Evolutionary conservation across 2,888 invertebrate species (phyloP), one percentile per base, ranked within the genome.

Genomic region (Galeruca laticollis): DNA sequence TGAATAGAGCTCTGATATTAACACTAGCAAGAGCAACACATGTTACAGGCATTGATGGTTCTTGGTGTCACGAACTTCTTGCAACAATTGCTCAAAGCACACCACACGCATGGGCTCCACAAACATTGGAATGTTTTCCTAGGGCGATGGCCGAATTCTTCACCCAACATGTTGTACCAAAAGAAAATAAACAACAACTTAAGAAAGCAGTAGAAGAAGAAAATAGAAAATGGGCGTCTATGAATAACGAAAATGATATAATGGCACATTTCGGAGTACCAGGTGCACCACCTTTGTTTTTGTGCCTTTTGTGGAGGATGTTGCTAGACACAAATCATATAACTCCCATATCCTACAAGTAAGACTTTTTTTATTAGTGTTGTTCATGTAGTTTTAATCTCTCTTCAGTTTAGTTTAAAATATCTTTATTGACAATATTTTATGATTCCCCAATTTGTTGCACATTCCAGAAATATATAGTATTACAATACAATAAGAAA

Each of bases 191-290:
- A 81, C 94, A 94, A 80, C 90, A 94, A 74, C 87, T 98, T 0
- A 97, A 96, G 85, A 95, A 95, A 86, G 94, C 95, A 0, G 96
- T 97, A 0, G 97, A 97, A 80, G 96, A 97, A 81, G 98, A 98
- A 82, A 98, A 97, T 82, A 89, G 97, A 73, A 98, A 97, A 83
- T 98, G 97, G 97, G 94, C 93, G 52, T 95, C 96, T 0, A 98
- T 98, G 97, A 95, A 93, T 52, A 98, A 97, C 84, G 98, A 98
- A 83, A 96, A 96, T 83, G 98, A 98, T 82, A 95, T 97, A 49
- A 95, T 98, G 79, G 93, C 96, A 0, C 98, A 98, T 84, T 98
- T 98, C 84, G 96, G 97, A 0, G 94, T 95, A 18, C 94, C 95
- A n/a, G 95, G 95, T 49, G 95, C 96, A 2, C 96, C 96, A 40